Conservation (phyloP, 2,113 vertebrate species). For the Nesogale talazaci region DNA sequence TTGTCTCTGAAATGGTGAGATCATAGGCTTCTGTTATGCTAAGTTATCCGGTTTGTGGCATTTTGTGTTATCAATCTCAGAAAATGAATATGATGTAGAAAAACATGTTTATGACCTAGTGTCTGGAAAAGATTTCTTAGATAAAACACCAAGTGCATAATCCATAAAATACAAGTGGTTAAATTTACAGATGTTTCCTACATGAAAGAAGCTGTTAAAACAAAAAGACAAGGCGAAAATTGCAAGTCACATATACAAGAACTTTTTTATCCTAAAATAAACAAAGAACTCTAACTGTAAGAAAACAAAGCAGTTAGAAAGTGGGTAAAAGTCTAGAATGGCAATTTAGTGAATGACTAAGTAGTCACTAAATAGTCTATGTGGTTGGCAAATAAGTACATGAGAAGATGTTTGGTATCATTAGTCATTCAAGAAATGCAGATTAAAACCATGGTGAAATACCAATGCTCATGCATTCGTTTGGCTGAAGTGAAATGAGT, state of each 20-base stretch:
- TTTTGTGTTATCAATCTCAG: neutral
- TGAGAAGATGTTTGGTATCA: neutral
- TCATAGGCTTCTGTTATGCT: neutral
- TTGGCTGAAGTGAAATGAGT: neutral
- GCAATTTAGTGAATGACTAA: neutral
- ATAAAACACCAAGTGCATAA: neutral
- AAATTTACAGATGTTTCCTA: neutral
- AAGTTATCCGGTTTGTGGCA: neutral
- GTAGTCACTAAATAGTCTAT: neutral
- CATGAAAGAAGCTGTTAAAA: neutral
- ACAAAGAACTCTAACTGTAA: neutral
- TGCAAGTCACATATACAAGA: neutral
- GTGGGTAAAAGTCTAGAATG: neutral
- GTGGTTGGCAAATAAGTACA: neutral
- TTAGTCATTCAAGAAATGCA: neutral
- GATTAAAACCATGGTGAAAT: neutral
- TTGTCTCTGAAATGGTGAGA: neutral
- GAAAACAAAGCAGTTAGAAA: constrained; percentile 7
- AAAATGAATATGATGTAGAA: neutral
- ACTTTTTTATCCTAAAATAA: neutral
- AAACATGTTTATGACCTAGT: neutral
- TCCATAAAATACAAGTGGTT: neutral
- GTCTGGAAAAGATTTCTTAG: neutral
- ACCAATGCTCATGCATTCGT: neutral
- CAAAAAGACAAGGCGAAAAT: neutral